Base-by-base conservation (phyloP, 1,140 invertebrate species). In the Carcinoscorpius rotundicauda region DNA sequence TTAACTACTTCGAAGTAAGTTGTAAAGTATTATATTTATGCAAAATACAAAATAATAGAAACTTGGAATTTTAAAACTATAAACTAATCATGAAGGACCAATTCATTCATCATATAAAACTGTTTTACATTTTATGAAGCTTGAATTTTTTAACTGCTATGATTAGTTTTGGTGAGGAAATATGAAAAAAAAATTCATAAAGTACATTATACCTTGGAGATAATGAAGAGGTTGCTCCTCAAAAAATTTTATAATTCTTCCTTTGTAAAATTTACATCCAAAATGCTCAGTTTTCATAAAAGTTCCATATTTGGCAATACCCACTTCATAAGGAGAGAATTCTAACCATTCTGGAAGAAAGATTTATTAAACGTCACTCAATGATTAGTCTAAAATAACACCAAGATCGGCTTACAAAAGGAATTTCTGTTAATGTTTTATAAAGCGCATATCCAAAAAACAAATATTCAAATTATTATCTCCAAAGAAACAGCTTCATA, bases 231-330 rank as follows among this genome's bases (percentile, higher is more conserved):
- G 79, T 50, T 73, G 75, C 70, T 81, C 80, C 11, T 72, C 69
- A 71, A 74, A 80, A 52, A 74, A 61, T 60, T 75, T 78, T 10
- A 77, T 73, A 56, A 80, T 65, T 69, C 76, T 75, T 10, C 79
- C 80, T 71, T 79, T 75, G 68, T 76, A 80, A 66, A 79, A 79
- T 68, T 80, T 81, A 63, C 73, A 75, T 51, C 79, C 79, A 73
- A 81, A 81, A 11, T 76, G 62, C 55, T 75, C 70, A 5, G 78
- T 72, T 63, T 77, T 75, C 76, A 81, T 78, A 68, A 77, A 81
- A 48, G 78, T 76, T 10, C 79, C 80, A 72, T 81, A 81, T 65
- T 81, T 81, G 11, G 79, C 76, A 64, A 81, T 76, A 50, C 79
- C 78, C 60, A 81, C 78, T 71, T 81, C 80, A 69, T 75, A 81